Evolutionary conservation across 2,113 vertebrate species (phyloP).

Genomic region (Petaurus breviceps): DNA sequence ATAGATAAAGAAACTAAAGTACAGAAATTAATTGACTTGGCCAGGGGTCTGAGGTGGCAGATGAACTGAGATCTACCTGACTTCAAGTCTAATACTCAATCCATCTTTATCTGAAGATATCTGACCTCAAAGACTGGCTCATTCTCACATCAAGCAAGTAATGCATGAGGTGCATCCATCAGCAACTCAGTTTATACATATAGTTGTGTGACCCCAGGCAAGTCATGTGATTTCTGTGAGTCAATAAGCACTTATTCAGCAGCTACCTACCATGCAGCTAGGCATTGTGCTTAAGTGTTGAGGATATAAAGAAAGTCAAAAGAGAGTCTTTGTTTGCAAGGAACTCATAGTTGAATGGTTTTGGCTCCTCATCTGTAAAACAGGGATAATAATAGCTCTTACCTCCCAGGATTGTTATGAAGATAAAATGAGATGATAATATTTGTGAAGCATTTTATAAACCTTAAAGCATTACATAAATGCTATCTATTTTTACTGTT

Average conservation of each 20-base stretch:
- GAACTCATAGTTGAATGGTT: not conserved
- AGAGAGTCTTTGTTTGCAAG: not conserved
- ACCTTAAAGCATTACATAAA: not conserved
- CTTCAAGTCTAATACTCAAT: not conserved
- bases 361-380: not conserved
- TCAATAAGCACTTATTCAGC: not conserved
- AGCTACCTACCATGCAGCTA: not conserved
- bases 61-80: not conserved
- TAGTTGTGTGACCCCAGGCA: not conserved
- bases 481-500: not conserved
- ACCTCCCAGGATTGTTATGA: not conserved
- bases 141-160: slow-evolving; percentile 54
- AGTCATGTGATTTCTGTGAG: not conserved
- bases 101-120: not conserved
- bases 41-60: not conserved
- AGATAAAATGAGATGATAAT: not conserved
- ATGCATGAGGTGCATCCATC: slow-evolving; percentile 37
- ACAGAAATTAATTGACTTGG: not conserved
- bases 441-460: not conserved
- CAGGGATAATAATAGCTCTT: not conserved
- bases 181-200: not conserved
- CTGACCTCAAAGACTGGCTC: slow-evolving; percentile 49
- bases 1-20: slow-evolving; percentile 15
- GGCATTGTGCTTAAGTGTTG: not conserved
- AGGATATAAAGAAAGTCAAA: not conserved